Conservation (phyloP, 2,797 vertebrate genomes). For the Anolis apletophallus region DNA sequence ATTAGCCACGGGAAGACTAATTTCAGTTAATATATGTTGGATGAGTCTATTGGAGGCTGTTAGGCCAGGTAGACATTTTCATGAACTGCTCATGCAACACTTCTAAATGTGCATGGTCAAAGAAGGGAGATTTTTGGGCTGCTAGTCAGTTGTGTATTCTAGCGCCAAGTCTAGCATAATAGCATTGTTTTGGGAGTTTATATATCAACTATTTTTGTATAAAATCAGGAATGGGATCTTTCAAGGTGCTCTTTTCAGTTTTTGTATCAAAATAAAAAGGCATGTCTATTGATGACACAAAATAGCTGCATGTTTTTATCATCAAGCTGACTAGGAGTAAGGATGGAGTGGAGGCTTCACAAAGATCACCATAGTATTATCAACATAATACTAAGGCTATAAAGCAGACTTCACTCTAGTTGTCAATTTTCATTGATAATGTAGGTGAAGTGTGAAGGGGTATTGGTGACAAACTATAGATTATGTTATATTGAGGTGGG, state of each 20-base stretch:
- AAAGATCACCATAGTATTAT: background rate
- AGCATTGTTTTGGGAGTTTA: slow-evolving; percentile 14
- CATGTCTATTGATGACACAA: background rate
- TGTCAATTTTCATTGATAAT: background rate
- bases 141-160: slow-evolving; percentile 8
- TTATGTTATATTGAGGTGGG: background rate
- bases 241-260: background rate
- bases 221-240: background rate
- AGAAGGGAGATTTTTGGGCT: background rate
- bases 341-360: background rate
- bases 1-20: background rate
- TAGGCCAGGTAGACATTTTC: background rate
- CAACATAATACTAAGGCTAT: background rate
- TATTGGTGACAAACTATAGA: background rate
- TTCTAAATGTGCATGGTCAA: background rate
- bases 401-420: background rate
- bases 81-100: background rate
- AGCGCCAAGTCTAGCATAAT: background rate
- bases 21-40: background rate
- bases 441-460: background rate
- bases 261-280: slow-evolving; percentile 42
- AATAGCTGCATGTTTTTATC: background rate
- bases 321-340: background rate
- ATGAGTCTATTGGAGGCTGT: background rate
- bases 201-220: slow-evolving; percentile 36